phyloP scores from a whole-genome alignment of 2,113 vertebrate species.

The Oxyura jamaicensis region DNA sequence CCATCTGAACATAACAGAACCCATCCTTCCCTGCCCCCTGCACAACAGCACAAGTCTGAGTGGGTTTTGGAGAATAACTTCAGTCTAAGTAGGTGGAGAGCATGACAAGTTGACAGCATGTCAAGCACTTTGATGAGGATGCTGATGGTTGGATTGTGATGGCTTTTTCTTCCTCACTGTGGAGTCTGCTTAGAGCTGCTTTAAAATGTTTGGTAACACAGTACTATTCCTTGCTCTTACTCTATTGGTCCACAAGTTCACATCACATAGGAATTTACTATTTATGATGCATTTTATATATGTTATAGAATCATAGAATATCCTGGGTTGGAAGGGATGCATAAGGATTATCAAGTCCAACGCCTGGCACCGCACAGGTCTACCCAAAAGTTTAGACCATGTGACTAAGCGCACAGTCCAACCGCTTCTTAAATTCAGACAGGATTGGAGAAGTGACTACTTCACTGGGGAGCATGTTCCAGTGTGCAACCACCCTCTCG shows the following conservation, averaged over 20 bases:
- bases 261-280: fast-evolving
- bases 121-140: neutral
- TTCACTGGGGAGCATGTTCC: too few relatives aligned
- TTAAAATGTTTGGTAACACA: neutral
- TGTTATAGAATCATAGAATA: too few relatives aligned
- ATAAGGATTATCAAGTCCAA: too few relatives aligned
- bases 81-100: neutral
- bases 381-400: too few relatives aligned
- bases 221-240: neutral
- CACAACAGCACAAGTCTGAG: neutral
- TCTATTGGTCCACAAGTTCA: neutral
- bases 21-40: neutral
- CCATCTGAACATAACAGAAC: neutral
- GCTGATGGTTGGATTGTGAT: too few relatives aligned
- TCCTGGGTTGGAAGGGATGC: too few relatives aligned
- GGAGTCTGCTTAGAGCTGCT: neutral
- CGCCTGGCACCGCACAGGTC: too few relatives aligned
- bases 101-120: too few relatives aligned
- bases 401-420: too few relatives aligned
- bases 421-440: too few relatives aligned
- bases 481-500: too few relatives aligned
- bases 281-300: neutral
- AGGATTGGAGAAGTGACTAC: too few relatives aligned
- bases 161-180: neutral
- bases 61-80: neutral